phyloP scores from a whole-genome alignment of 2,888 invertebrate genomes.

The Lasioglossum zephyrum region DNA sequence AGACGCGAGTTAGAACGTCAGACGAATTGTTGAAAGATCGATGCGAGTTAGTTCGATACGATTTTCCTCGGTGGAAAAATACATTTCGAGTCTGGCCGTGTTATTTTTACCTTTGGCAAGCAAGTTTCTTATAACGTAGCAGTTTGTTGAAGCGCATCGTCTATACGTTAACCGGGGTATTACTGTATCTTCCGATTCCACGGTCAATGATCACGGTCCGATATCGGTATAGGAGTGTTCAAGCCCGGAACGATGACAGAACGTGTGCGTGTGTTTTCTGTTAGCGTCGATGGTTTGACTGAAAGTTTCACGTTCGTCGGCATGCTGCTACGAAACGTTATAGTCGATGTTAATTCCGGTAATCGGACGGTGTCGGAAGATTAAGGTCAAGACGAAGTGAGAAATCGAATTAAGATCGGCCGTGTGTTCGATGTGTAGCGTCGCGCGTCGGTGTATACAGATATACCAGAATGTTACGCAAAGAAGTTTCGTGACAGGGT shows the following conservation, averaged over 20 bases:
- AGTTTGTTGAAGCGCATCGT: neutral
- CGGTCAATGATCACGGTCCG: neutral
- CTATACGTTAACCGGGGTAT: neutral
- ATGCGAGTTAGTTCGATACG: neutral
- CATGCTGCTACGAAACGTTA: conserved; percentile 5
- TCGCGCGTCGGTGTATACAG: neutral
- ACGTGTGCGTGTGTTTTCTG: neutral
- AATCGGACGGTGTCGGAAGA: conserved; percentile 24
- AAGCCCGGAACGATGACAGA: neutral
- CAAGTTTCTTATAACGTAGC: neutral
- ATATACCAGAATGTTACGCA: neutral
- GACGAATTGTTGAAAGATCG: neutral
- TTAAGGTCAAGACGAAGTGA: conserved; percentile 47
- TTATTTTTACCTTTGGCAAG: conserved; percentile 2
- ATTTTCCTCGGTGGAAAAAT: neutral
- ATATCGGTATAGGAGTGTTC: neutral
- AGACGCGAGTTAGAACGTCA: neutral
- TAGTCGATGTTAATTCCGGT: conserved; percentile 3
- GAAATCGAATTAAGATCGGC: conserved; percentile 24
- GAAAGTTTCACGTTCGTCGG: neutral
- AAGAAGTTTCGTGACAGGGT: conserved; percentile 24
- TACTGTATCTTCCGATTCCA: neutral
- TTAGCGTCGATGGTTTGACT: neutral
- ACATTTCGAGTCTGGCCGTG: neutral
- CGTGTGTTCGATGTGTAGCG: conserved; percentile 3